Evolutionary conservation across 2,113 vertebrate genomes (phyloP), one percentile per base, ranked within the genome.

Genomic region (Scomber japonicus): DNA sequence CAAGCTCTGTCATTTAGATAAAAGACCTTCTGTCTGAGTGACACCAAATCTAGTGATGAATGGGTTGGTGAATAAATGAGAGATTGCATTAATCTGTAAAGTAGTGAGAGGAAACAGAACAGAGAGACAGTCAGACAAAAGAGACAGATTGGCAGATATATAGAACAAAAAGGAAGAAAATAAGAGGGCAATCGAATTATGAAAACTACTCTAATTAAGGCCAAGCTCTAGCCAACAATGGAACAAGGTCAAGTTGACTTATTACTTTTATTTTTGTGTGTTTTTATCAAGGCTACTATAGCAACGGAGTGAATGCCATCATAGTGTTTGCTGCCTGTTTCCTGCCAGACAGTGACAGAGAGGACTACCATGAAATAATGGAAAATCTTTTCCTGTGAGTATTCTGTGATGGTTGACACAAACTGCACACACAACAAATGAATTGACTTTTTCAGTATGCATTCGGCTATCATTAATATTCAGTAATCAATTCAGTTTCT

Each of bases 331-430:
- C 97, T 0, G 98, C 98, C 35, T 99, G 98, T 91, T 99, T 98
- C 94, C 96, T 99, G 91, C 98, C 98, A 74, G 98, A 99, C 92
- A 99, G 98, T 85, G 95, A 95, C 93, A 94, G 94, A 86, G 95
- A 95, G n/a, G 97, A 99, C 92, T 99, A 99, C 93, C 96, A 97
- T 78, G 97, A 99, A 92, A 96, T 99, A 86, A 99, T 99, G 98
- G 98, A 99, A 94, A 98, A 99, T 89, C 97, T 99, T 93, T 99
- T 99, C 89, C 94, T 99, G 98, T 99, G 90, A 98, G 98, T 97
- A 64, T 59, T 2, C 49, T 12, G 16, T 3, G 9, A 3, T 16
- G 11, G 30, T 19, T 15, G 2, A 21, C 35, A 40, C 8, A 40
- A 40, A 40, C 35, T 40, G 35, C 53, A 31, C 45, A 46, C 31